Percentiles rank a stretch among this genome's conserved stretches.
Evolutionary conservation across 2,113 vertebrate genomes (phyloP).

Genomic region (Ursus arctos): DNA sequence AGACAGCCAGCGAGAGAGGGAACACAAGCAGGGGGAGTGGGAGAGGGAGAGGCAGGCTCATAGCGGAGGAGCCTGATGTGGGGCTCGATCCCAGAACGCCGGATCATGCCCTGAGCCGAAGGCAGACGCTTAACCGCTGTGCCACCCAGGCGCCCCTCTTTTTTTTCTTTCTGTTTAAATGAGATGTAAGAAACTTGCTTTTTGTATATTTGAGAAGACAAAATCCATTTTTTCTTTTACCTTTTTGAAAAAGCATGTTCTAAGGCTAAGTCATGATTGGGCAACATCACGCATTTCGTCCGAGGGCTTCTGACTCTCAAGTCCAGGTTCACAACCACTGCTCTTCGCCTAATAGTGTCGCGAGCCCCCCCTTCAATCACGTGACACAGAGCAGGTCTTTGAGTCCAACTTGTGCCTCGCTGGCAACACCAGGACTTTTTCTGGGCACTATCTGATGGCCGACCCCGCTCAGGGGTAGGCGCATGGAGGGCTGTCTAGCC

Average conservation of each 20-base stretch:
- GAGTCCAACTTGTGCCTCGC: too few species aligned
- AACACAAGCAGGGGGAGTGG: too few species aligned
- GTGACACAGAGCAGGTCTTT: background rate
- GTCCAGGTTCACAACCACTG: background rate
- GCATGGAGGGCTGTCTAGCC: fast-evolving
- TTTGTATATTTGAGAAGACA: background rate
- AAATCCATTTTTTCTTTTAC: background rate
- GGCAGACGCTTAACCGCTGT: too few species aligned
- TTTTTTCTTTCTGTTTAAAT: background rate
- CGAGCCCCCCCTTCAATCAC: background rate
- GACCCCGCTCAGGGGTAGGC: background rate
- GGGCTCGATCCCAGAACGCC: too few species aligned
- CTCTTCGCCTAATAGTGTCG: background rate
- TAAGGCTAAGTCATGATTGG: background rate
- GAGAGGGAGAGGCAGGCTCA: too few species aligned
- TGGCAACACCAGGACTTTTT: background rate
- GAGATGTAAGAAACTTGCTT: background rate
- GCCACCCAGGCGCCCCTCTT: background rate
- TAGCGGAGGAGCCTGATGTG: too few species aligned
- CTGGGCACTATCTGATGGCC: background rate
- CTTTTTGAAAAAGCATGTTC: background rate
- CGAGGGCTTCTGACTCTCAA: background rate
- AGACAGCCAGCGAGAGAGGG: too few species aligned
- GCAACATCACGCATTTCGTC: background rate
- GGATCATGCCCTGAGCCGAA: too few species aligned